A percentile compares a stretch with the other conserved stretches of the same genome.
phyloP scores from a whole-genome alignment of 2,113 vertebrate species.

The Todiramphus saurophagus region DNA sequence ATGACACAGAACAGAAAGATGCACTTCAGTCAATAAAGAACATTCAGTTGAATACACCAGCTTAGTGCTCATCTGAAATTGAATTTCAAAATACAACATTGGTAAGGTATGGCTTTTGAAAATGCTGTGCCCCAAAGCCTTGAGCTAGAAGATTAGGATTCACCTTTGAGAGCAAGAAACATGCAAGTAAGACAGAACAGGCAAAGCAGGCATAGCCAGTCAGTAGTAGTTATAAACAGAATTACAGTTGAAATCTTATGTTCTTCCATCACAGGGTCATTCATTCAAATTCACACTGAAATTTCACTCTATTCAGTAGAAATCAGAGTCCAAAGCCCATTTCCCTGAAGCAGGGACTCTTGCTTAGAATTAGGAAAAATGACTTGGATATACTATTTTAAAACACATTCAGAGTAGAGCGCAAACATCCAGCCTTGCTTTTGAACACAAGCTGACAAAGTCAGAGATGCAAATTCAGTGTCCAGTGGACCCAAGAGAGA shows the following conservation, averaged over 20 bases:
- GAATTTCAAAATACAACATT: neutral
- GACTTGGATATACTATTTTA: accelerated
- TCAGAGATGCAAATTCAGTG: neutral
- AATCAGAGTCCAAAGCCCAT: neutral
- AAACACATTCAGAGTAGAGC: neutral
- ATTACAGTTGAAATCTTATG: neutral
- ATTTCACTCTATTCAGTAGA: neutral
- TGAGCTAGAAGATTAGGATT: neutral
- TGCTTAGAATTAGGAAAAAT: neutral
- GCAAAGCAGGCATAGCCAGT: neutral
- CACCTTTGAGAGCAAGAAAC: neutral
- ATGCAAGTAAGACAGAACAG: neutral
- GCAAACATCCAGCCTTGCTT: neutral
- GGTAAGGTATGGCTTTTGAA: neutral
- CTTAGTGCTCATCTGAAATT: neutral
- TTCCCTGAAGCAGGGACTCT: neutral
- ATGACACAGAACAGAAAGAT: neutral
- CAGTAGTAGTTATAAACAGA: neutral
- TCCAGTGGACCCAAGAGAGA: neutral
- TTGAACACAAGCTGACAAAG: neutral
- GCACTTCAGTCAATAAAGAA: neutral
- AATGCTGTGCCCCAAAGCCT: neutral
- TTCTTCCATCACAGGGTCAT: neutral
- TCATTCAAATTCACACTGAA: neutral
- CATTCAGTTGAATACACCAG: neutral